A percentile compares a stretch with the other conserved stretches of the same genome.
These are phyloP conservation scores for Anadara kagoshimensis DNA, from an alignment of 1,140 invertebrate genomes.

Conservation along the genomic window DNA sequence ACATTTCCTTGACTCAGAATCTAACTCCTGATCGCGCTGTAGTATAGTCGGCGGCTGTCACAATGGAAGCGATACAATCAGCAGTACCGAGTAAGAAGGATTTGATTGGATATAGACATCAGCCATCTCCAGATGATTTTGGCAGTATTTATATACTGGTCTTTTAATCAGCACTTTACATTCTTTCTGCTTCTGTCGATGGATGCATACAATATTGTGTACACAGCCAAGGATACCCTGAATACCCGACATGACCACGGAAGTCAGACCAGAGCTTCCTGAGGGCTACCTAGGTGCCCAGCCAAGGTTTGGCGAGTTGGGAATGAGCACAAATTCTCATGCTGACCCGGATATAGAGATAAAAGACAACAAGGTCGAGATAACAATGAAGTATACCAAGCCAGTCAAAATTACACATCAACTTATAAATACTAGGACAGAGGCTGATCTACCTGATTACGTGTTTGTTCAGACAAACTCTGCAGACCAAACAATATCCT, in stretches of 20 bases:
- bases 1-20: too few species aligned
- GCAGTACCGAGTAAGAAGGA: too few species aligned
- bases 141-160: too few species aligned
- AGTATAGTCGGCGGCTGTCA: too few species aligned
- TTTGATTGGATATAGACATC: too few species aligned
- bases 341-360: slow-evolving; percentile 38
- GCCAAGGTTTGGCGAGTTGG: slow-evolving; percentile 57
- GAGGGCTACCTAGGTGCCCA: slow-evolving; percentile 68
- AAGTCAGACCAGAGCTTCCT: slow-evolving; percentile 56
- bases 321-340: slow-evolving; percentile 50
- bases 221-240: too few species aligned
- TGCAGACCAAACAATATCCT: slow-evolving; percentile 25
- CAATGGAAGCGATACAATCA: too few species aligned
- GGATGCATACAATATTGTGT: too few species aligned
- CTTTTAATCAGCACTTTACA: too few species aligned
- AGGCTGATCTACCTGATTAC: slow-evolving; percentile 52
- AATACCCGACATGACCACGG: background rate
- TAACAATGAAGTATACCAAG: slow-evolving; percentile 47
- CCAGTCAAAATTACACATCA: slow-evolving; percentile 62
- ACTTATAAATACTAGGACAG: slow-evolving; percentile 47
- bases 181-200: too few species aligned
- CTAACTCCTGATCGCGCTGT: too few species aligned
- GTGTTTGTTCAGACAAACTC: slow-evolving; percentile 61
- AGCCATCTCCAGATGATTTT: too few species aligned
- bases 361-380: slow-evolving; percentile 46